Conservation (phyloP, 2,113 vertebrate genomes). For the Varanus komodoensis region DNA sequence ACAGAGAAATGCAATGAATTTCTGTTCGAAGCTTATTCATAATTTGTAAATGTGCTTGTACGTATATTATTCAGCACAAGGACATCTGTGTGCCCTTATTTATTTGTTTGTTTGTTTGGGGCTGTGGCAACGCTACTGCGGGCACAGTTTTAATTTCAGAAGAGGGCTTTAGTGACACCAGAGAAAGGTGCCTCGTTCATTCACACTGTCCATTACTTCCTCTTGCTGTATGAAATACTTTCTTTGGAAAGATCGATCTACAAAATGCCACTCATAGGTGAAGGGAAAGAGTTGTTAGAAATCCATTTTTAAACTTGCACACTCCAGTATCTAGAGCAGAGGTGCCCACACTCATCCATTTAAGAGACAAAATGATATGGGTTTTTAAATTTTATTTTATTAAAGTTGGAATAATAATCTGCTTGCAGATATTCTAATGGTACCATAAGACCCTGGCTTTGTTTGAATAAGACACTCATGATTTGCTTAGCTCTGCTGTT, state of each 20-base stretch:
- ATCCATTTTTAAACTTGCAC: constrained; percentile 8
- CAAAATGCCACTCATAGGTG: constrained; percentile 4
- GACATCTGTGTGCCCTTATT: too few species aligned
- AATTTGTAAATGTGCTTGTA: too few species aligned
- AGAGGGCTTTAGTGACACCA: neutral
- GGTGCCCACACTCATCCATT: neutral
- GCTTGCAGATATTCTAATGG: constrained; percentile 17
- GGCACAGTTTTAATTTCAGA: neutral
- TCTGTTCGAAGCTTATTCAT: too few species aligned
- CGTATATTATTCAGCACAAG: too few species aligned
- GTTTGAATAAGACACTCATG: constrained; percentile 24
- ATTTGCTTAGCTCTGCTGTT: constrained; percentile 29
- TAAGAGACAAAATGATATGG: constrained; percentile 3
- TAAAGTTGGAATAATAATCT: neutral
- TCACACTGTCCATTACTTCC: neutral
- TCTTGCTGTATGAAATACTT: neutral
- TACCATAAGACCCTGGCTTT: constrained; percentile 8
- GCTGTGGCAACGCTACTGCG: too few species aligned
- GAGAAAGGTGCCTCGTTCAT: neutral
- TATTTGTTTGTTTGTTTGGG: too few species aligned
- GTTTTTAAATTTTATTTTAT: neutral
- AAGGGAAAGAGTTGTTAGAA: neutral
- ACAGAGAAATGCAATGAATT: too few species aligned
- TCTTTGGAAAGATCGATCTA: neutral
- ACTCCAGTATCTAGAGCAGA: neutral